Conservation (phyloP, 2,113 vertebrate genomes). For the Empidonax traillii region DNA sequence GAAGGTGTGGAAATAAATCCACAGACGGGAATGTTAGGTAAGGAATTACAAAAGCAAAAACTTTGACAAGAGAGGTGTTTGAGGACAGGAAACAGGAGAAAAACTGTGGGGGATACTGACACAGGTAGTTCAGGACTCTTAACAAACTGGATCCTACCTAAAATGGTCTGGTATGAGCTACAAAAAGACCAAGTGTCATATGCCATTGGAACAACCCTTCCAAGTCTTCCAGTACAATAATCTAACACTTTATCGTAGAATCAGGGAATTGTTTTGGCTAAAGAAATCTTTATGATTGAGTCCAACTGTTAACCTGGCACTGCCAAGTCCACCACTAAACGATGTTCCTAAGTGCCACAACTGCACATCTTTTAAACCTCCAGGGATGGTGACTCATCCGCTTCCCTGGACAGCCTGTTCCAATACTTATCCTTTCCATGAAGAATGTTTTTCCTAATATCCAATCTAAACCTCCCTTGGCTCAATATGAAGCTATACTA, state of each 20-base stretch:
- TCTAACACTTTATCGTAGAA: not conserved
- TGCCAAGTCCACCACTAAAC: not conserved
- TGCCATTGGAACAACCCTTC: not conserved
- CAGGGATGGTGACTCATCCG: not conserved
- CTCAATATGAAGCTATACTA: not conserved
- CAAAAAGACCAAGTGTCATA: not conserved
- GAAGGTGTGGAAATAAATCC: not conserved
- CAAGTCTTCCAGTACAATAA: not conserved
- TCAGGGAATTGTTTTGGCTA: not conserved
- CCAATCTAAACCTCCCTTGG: not conserved
- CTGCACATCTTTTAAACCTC: not conserved
- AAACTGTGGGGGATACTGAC: not conserved
- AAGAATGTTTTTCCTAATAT: not conserved
- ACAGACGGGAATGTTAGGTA: not conserved
- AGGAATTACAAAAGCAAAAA: not conserved
- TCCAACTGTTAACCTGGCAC: too few species aligned
- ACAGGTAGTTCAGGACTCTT: not conserved
- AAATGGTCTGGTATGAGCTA: not conserved
- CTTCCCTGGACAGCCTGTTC: not conserved
- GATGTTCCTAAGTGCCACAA: not conserved
- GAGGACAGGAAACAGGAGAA: not conserved
- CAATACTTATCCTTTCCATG: not conserved
- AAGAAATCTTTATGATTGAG: not conserved
- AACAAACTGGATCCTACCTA: not conserved
- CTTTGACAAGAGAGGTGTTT: not conserved